phyloP scores from a whole-genome alignment of 2,113 vertebrate genomes.

The Nesoenas mayeri region DNA sequence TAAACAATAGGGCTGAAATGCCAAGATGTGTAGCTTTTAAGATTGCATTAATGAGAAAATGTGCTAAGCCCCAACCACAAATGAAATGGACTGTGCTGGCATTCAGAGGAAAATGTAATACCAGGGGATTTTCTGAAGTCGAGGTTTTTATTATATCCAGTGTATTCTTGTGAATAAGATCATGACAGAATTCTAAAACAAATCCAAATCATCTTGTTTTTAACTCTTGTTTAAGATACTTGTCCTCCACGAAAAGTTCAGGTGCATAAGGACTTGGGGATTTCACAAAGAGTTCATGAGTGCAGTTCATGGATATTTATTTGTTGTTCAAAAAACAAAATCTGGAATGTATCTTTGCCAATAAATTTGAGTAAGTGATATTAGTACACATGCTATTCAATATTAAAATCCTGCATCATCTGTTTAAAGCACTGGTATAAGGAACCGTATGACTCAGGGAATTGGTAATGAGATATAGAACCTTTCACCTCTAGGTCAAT shows the following conservation, averaged over 20 bases:
- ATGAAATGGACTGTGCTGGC: neutral
- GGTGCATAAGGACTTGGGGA: neutral
- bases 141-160: neutral
- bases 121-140: neutral
- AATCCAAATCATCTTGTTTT: neutral
- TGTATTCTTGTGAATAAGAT: neutral
- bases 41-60: neutral
- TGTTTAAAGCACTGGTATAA: neutral
- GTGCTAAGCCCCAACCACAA: neutral
- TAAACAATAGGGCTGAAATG: neutral
- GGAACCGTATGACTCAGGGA: neutral
- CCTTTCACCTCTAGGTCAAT: slow-evolving; percentile 28
- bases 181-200: neutral
- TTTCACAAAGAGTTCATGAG: neutral
- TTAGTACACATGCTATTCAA: slow-evolving; percentile 5
- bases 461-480: slow-evolving; percentile 21
- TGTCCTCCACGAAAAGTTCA: neutral
- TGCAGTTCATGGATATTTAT: neutral
- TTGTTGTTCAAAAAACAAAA: neutral
- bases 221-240: neutral
- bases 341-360: neutral
- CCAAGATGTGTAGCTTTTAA: neutral
- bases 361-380: neutral
- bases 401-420: slow-evolving; percentile 6
- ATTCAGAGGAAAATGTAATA: neutral